Base-by-base conservation (phyloP, 2,113 vertebrate species). In the Montifringilla adamsi region DNA sequence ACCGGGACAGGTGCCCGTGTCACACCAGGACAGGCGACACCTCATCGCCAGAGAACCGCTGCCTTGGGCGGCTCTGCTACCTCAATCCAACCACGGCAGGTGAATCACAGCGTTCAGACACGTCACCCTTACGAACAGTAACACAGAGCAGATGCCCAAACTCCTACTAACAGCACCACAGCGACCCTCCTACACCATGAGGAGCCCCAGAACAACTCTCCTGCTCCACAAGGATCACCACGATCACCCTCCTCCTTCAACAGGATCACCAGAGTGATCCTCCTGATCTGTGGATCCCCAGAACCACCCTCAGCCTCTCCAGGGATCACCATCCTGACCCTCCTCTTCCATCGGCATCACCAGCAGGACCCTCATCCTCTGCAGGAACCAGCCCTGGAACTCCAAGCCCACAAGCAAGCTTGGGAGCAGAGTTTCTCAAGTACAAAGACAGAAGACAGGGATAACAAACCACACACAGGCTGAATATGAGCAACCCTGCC, bases 61-160 rank as follows among this genome's bases (percentile, higher is more conserved):
- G 18, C 14, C 0, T 1, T 0, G 27, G 72, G 50, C 0, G 0
- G 2, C 3, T 19, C 49, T 1, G 2, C 33, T 16, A 1, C 67
- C 37, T 4, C 7, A 0, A 3, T 2, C 9, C 35, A 10, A 4
- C 26, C 15, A 1, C 5, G 0, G 2, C 13, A 3, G 3, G 31
- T 4, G 1, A 4, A 13, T 7, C 8, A 2, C 1, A 13, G 24
- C 6, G 0, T 3, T 33, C 10, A 7, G 15, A 22, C 2, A 15
- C 11, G 0, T 7, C 49, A 33, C 28, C 28, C 39, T 0, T 0
- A 2, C 0, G 0, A 7, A 13, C 18, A 26, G 27, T 1, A 31
- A 62, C 56, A 2, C 1, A 0, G 8, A 0, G 0, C 1, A 0
- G 6, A 0, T 6, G 0, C 22, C 37, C 30, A 3, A 9, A 23